Conservation (phyloP, 30 jellyfish, hydroid and myxozoan genomes). For the Aurelia aurita region DNA sequence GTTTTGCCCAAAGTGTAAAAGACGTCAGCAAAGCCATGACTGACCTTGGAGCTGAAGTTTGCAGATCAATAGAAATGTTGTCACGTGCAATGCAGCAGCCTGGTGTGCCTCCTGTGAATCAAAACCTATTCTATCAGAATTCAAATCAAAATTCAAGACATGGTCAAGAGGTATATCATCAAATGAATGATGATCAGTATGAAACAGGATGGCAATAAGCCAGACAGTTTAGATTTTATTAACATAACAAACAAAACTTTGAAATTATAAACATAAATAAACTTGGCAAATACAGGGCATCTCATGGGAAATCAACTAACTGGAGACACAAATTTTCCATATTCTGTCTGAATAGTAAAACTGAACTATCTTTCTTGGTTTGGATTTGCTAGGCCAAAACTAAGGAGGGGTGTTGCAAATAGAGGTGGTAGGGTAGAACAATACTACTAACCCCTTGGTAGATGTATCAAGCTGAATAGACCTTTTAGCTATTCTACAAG, state of each 20-base stretch:
- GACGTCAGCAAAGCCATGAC: slow-evolving; percentile 60
- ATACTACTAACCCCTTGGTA: too few relatives aligned
- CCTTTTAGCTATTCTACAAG: too few relatives aligned
- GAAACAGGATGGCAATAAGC: slow-evolving; percentile 26
- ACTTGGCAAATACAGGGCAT: not conserved
- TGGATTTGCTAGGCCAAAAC: too few relatives aligned
- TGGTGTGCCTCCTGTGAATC: slow-evolving; percentile 45
- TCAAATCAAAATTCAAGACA: slow-evolving; percentile 10
- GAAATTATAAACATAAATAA: not conserved
- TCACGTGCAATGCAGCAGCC: slow-evolving; percentile 66
- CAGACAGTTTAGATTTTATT: not conserved
- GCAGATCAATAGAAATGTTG: slow-evolving; percentile 57
- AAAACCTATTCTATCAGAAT: slow-evolving; percentile 52
- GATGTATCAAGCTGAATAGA: too few relatives aligned
- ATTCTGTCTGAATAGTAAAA: too few relatives aligned
- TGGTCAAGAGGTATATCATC: slow-evolving; percentile 1
- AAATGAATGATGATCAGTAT: too few relatives aligned
- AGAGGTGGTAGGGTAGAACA: too few relatives aligned
- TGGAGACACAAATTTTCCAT: too few relatives aligned
- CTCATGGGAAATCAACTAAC: too few relatives aligned
- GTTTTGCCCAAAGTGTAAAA: slow-evolving; percentile 40
- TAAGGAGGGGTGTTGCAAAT: too few relatives aligned
- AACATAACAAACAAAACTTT: slow-evolving; percentile 5
- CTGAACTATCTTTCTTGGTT: too few relatives aligned
- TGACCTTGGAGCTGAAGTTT: slow-evolving; percentile 60